Conservation (phyloP, 1,140 invertebrate genomes). For the Anastrepha obliqua region DNA sequence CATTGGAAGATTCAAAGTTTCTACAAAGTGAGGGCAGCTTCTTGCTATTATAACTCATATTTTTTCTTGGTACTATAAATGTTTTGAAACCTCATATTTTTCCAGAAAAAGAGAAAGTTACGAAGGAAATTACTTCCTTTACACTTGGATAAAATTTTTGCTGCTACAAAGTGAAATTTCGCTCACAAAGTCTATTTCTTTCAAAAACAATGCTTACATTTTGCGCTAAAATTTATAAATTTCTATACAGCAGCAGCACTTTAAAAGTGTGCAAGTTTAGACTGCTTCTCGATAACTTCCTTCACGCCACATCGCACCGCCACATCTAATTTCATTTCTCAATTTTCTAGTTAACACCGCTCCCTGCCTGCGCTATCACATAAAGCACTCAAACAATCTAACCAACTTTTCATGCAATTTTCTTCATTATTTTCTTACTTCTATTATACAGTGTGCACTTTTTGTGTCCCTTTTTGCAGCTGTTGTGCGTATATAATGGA, state of each 20-base stretch:
- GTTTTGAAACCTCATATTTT: not conserved
- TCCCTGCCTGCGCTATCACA: conserved; percentile 27
- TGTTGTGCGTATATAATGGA: conserved; percentile 71
- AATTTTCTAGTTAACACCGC: conserved; percentile 41
- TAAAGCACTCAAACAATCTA: conserved; percentile 53
- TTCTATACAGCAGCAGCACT: not conserved
- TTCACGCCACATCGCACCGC: conserved; percentile 2
- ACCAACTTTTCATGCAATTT: conserved; percentile 53
- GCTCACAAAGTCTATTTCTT: too few species aligned
- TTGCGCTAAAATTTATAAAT: not conserved
- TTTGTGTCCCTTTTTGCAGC: conserved; percentile 53
- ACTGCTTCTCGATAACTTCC: conserved; percentile 14
- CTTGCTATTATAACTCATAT: too few species aligned
- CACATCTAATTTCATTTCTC: conserved; percentile 54
- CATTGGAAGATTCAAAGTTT: too few species aligned
- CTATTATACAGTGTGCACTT: conserved; percentile 31
- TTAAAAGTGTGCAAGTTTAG: conserved; percentile 1
- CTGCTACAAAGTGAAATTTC: not conserved
- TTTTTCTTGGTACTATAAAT: too few species aligned
- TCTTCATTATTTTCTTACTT: conserved; percentile 49
- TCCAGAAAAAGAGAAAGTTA: not conserved
- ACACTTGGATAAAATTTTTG: not conserved
- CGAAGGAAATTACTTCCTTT: not conserved
- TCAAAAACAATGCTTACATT: too few species aligned
- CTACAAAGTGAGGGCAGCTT: too few species aligned